Percentiles rank a stretch among this genome's conserved stretches.
phyloP scores from a whole-genome alignment of 2,888 invertebrate species.

The Xanthorhoe spadicearia region DNA sequence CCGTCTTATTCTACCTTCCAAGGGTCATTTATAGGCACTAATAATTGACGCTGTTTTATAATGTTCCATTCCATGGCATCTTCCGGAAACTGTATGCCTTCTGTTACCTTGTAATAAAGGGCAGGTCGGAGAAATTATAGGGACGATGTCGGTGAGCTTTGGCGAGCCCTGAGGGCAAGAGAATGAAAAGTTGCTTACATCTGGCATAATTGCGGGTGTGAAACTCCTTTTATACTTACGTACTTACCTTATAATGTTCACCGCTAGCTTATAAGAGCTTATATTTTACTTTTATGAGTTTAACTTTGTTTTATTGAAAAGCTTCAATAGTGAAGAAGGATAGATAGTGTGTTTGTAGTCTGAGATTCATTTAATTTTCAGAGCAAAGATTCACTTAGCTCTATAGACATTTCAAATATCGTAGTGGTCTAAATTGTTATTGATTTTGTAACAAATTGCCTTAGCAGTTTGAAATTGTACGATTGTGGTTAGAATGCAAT shows the following conservation, averaged over 20 bases:
- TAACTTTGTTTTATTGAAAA: not conserved
- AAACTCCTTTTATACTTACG: not conserved
- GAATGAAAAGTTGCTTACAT: conserved; percentile 12
- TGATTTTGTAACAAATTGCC: too few relatives aligned
- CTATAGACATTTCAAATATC: too few relatives aligned
- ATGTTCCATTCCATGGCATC: not conserved
- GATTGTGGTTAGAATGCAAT: too few relatives aligned
- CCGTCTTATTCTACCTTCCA: not conserved
- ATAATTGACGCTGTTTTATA: not conserved
- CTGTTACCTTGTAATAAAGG: conserved; percentile 13
- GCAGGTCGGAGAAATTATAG: conserved; percentile 28
- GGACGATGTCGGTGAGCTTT: conserved; percentile 18
- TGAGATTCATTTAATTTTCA: too few relatives aligned
- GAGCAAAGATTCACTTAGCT: too few relatives aligned
- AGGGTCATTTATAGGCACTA: not conserved
- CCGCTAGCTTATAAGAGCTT: not conserved
- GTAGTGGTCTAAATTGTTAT: too few relatives aligned
- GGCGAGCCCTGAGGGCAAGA: conserved; percentile 15
- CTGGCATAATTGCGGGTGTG: conserved; percentile 7
- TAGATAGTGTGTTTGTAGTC: too few relatives aligned
- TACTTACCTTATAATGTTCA: not conserved
- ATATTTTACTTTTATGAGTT: not conserved
- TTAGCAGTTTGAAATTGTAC: too few relatives aligned
- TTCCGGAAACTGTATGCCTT: conserved; percentile 3
- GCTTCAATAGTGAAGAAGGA: too few relatives aligned